Evolutionary conservation across 2,888 invertebrate genomes (phyloP).

Genomic region (Eutolmus rufibarbis): DNA sequence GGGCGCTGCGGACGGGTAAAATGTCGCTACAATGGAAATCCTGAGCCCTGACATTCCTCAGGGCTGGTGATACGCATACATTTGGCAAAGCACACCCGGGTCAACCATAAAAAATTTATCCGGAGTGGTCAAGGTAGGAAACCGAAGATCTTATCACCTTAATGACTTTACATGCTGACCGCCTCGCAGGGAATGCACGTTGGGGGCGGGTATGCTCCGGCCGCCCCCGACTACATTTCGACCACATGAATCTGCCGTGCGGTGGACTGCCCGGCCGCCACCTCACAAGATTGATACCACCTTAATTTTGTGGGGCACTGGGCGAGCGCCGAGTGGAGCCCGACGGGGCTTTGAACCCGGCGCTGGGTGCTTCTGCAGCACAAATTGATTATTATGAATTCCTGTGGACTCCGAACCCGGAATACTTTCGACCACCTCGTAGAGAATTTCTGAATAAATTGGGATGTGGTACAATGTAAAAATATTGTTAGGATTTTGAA

Average conservation of each 20-base stretch:
- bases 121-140: constrained; percentile 41
- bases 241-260: neutral
- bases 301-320: constrained; percentile 28
- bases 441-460: neutral
- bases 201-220: neutral
- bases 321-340: neutral
- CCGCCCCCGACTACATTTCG: neutral
- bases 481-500: too few relatives aligned
- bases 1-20: neutral
- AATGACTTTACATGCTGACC: constrained; percentile 42
- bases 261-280: neutral
- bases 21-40: constrained; percentile 8
- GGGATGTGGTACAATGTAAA: neutral
- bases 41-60: neutral
- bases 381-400: constrained; percentile 21
- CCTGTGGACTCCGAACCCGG: neutral
- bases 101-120: constrained; percentile 42
- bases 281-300: constrained; percentile 5
- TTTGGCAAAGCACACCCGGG: neutral
- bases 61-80: neutral
- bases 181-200: constrained; percentile 38
- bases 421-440: neutral
- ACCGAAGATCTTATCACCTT: constrained; percentile 43
- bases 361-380: neutral
- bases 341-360: neutral